Conservation (phyloP, 1,140 invertebrate genomes). For the Cotesia typhae region DNA sequence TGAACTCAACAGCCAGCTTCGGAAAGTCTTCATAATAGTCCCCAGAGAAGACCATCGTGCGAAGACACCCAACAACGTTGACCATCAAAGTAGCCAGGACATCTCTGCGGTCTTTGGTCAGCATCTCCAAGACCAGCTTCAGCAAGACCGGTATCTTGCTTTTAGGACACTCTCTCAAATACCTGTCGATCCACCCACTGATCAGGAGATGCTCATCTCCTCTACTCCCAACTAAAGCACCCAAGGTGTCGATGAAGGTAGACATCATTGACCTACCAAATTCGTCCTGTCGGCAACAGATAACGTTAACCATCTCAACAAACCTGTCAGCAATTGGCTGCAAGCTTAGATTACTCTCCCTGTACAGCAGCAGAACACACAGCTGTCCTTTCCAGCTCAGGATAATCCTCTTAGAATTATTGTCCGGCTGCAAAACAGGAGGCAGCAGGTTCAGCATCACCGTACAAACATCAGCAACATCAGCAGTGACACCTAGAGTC, state of each 20-base stretch:
- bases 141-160: conserved; percentile 48
- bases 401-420: conserved; percentile 41
- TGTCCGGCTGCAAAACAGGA: conserved; percentile 43
- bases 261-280: conserved; percentile 53
- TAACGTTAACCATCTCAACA: conserved; percentile 44
- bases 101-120: conserved; percentile 37
- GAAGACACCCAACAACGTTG: conserved; percentile 52
- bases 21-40: conserved; percentile 53
- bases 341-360: conserved; percentile 50
- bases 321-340: conserved; percentile 46
- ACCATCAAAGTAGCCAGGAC: conserved; percentile 57
- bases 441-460: conserved; percentile 58
- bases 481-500: conserved; percentile 61
- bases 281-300: conserved; percentile 56
- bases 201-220: conserved; percentile 58
- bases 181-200: conserved; percentile 61
- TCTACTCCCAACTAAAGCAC: conserved; percentile 50
- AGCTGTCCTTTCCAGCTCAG: conserved; percentile 62
- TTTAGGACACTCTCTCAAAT: conserved; percentile 53
- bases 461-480: conserved; percentile 57
- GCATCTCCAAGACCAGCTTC: conserved; percentile 50
- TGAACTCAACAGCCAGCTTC: conserved; percentile 58
- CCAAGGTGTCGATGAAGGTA: conserved; percentile 58
- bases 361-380: conserved; percentile 54
- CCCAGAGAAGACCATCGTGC: conserved; percentile 53